Evolutionary conservation across 1,140 invertebrate species (phyloP), one percentile per base, ranked within the genome.

Genomic region (Acyrthosiphon pisum): DNA sequence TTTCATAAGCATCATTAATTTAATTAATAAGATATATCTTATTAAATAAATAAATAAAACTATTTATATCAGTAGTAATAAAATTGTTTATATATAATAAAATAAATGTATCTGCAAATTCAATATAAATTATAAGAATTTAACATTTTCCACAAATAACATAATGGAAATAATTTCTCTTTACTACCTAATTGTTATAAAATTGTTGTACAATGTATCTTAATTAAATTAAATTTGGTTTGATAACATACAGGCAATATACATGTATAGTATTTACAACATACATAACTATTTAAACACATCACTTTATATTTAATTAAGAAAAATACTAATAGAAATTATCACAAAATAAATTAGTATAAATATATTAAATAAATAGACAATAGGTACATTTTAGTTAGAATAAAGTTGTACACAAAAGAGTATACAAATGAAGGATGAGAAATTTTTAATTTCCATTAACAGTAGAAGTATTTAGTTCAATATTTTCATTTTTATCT

Each of bases 331-430:
- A 91, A 90, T 91, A 91, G 2, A 91, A 46, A 35, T 92, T 48
- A 81, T 81, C 46, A 92, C 56, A 91, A 91, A 76, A 91, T 81
- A 50, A 86, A 86, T 86, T 26, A 84, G 35, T n/a, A 93, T 37
- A 91, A 84, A 92, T 53, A n/a, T 68, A 90, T 83, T 76, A 35
- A 89, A 89, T 53, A 53, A 89, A 35, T 53, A 50, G 53, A 90
- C 53, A 41, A 90, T 44, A 90, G 23, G 41, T 50, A 41, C 41
- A 46, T 37, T 50, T 37, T 90, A 90, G 44, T 90, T 56, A 53
- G 4, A 53, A 90, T 53, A 37, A 89, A 37, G 1, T 87, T 87
- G 46, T 87, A 53, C n/a, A 53, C 18, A 23, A 37, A 84, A 92
- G 26, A 92, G 26, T 81, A 53, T 53, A 56, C n/a, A 53, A 26